phyloP scores from a whole-genome alignment of 1,140 invertebrate species.

The Plectus sambesii region DNA sequence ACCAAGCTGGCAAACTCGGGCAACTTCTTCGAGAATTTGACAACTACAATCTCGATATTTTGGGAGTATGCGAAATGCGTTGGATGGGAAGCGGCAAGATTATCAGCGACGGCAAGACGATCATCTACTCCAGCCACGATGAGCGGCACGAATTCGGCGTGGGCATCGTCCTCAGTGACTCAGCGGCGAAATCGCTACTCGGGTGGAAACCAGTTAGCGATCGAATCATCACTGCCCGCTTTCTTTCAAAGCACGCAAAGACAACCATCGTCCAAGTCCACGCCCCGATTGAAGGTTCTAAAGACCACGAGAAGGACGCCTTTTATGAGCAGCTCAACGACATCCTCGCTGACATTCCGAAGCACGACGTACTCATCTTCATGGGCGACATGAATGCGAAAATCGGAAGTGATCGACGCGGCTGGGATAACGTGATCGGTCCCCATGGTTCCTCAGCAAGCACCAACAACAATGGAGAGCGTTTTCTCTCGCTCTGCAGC shows the following conservation, averaged over 20 bases:
- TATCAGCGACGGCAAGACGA: slow-evolving; percentile 2
- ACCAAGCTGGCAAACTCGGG: neutral
- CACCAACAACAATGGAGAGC: neutral
- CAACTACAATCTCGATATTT: slow-evolving; percentile 1
- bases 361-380: slow-evolving; percentile 17
- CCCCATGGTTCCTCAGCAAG: slow-evolving; percentile 11
- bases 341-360: slow-evolving; percentile 8
- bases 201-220: slow-evolving; percentile 13
- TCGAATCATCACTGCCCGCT: no score
- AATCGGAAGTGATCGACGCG: slow-evolving; percentile 18
- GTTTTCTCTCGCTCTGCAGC: neutral
- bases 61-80: neutral
- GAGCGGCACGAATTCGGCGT: neutral
- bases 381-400: no score
- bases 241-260: slow-evolving; percentile 3
- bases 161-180: neutral
- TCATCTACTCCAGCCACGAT: neutral
- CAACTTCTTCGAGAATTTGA: slow-evolving; percentile 1
- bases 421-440: slow-evolving; percentile 23
- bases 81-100: neutral
- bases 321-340: slow-evolving; percentile 26
- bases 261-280: slow-evolving; percentile 11
- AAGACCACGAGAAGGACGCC: slow-evolving; percentile 20
- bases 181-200: slow-evolving; percentile 6
- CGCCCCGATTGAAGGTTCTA: slow-evolving; percentile 20